Conservation (phyloP, 2,113 vertebrate species). For the Rallus limicola region DNA sequence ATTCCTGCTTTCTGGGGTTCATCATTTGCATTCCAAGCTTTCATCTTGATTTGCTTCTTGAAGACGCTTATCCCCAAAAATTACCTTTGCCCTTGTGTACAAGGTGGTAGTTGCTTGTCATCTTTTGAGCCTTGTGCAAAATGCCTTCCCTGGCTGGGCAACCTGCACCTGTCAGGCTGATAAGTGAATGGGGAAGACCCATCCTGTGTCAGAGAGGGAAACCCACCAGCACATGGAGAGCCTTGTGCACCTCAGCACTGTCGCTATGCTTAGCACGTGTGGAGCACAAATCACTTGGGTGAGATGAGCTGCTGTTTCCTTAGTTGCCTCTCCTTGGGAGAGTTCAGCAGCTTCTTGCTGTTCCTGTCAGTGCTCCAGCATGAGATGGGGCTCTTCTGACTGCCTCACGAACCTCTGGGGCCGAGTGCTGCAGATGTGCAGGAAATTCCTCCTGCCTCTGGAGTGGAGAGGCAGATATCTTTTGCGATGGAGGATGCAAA, state of each 20-base stretch:
- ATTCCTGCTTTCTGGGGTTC: background rate
- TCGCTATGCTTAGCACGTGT: background rate
- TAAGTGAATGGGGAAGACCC: background rate
- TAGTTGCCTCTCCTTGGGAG: background rate
- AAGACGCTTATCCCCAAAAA: background rate
- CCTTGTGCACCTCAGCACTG: background rate
- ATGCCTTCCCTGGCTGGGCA: background rate
- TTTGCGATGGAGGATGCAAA: background rate
- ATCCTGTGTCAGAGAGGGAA: background rate
- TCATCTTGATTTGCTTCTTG: background rate
- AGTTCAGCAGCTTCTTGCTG: background rate
- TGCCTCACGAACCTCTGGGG: background rate
- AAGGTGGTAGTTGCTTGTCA: background rate
- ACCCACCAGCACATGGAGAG: fast-evolving
- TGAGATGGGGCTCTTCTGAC: background rate
- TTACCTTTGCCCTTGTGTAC: background rate
- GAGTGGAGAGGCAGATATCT: background rate
- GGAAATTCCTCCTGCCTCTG: background rate
- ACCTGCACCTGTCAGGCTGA: background rate
- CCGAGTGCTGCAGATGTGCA: background rate
- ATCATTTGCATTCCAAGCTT: background rate
- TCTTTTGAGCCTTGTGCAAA: background rate
- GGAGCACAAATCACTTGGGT: background rate
- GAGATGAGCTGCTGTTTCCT: background rate
- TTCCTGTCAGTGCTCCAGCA: background rate